Evolutionary conservation across 2,113 vertebrate genomes (phyloP), one percentile per base, ranked within the genome.

Genomic region (Pterocles burchelli): DNA sequence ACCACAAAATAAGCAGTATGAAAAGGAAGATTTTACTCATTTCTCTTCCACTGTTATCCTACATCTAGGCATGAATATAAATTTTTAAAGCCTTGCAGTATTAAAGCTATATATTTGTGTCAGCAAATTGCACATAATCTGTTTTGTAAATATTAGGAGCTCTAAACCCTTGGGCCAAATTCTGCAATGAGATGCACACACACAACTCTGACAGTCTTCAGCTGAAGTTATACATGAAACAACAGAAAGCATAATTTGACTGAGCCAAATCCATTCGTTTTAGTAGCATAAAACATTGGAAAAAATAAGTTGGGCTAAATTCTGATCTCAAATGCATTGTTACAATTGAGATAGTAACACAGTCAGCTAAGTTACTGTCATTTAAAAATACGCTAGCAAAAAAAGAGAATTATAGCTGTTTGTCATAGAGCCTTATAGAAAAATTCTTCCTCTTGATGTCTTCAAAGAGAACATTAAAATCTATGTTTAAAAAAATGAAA

Each of bases 61-160:
- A 36, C 49, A 94, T 90, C 59, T 78, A 81, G 61, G 34, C 88
- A 57, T 63, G 48, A 90, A 80, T 85, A 96, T 92, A 92, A 92
- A 89, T 89, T 96, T 96, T 96, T 94, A 73, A 96, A 96, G 26
- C 76, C 83, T 84, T 1, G 0, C 12, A 79, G 92, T 95, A 97
- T 95, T 95, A 95, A 96, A 94, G 38, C 77, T 48, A 92, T 95
- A 79, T 93, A 78, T 96, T 92, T 92, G 45, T 94, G 92, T 92
- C 88, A 92, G 57, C 41, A 94, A 94, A 87, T 89, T 76, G 62
- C 52, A 87, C 58, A 20, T 90, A 86, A 86, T 89, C 76, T 89
- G 73, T 90, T 95, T 89, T 75, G 90, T 93, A 94, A 93, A 94
- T 95, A 90, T 65, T 72, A 87, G 70, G 25, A 90, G 25, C n/a